Conservation (phyloP, 2,797 vertebrate species). For the Podarcis siculus region DNA sequence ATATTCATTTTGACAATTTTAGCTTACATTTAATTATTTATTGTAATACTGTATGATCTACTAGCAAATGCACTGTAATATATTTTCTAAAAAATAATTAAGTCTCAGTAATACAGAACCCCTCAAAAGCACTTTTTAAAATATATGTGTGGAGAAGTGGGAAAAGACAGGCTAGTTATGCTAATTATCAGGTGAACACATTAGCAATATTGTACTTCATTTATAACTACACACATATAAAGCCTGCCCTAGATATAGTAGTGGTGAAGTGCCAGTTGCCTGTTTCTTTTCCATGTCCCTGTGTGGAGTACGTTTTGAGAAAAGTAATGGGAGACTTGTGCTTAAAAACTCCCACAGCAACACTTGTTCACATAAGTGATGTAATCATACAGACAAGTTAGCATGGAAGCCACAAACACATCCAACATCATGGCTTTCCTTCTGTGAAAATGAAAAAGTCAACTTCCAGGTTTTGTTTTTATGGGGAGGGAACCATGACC, state of each 20-base stretch:
- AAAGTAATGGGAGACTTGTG: background rate
- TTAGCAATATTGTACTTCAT: conserved; percentile 30
- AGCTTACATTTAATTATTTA: conserved; percentile 45
- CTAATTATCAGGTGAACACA: conserved; percentile 39
- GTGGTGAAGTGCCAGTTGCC: background rate
- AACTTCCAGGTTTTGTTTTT: background rate
- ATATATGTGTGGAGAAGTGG: conserved; percentile 6
- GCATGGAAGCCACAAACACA: background rate
- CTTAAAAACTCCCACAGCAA: background rate
- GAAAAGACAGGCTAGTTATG: conserved; percentile 25
- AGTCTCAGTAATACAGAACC: conserved; percentile 19
- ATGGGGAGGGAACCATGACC: background rate
- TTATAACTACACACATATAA: conserved; percentile 6
- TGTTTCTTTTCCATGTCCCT: background rate
- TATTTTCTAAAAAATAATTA: conserved; percentile 41
- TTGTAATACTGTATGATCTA: conserved; percentile 38
- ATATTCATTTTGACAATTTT: conserved; percentile 47
- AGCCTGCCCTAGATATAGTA: background rate
- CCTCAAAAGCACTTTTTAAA: conserved; percentile 31
- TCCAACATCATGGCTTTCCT: background rate
- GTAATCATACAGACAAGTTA: background rate
- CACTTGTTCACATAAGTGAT: background rate
- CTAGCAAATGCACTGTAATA: conserved; percentile 32
- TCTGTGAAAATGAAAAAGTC: background rate
- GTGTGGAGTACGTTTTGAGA: background rate